Evolutionary conservation across 64 coral and sea anemone genomes (phyloP), one percentile per base, ranked within the genome.

Genomic region (Actinia tenebrosa): DNA sequence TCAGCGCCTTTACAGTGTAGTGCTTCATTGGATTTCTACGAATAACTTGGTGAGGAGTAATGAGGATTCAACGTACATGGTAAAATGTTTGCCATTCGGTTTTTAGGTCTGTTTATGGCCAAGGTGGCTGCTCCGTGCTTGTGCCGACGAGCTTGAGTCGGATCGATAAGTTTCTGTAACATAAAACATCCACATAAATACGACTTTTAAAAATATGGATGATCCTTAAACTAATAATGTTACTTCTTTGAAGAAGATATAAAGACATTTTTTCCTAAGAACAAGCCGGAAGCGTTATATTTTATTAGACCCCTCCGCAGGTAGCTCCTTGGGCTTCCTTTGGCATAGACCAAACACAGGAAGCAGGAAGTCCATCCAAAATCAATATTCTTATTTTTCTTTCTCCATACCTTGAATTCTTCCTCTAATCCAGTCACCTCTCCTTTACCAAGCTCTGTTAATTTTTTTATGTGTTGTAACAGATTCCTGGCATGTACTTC

Each of bases 401-500:
- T 37, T 30, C 14, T 30, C 69, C 11, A 37, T 50, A 95, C 93
- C 86, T 92, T 95, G 53, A 99, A 99, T 42, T 99, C 93, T 54
- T 99, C 93, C 30, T 94, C 88, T 56, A 99, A 64, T 4, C 90
- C 86, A 9, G 93, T 90, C 27, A 85, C 89, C 59, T 95, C 97
- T n/a, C 61, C 62, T 81, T 92, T 89, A 22, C 82, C 56, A 71
- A 90, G 71, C 27, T 99, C 97, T 14, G 88, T 93, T 45, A 99
- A 26, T 66, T 92, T 92, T 56, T 99, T 99, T 63, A 95, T 93
- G 79, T 99, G 93, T n/a, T 95, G 90, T n/a, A 95, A n/a, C n/a
- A 99, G 79, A 58, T 99, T 95, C 44, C 93, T 92, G 6, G 97
- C 97, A 69, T 99, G 97, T 0, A 99, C 93, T 86, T 99, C 97